Evolutionary conservation across 2,888 invertebrate species (phyloP).

Genomic region (Tipula helvola): DNA sequence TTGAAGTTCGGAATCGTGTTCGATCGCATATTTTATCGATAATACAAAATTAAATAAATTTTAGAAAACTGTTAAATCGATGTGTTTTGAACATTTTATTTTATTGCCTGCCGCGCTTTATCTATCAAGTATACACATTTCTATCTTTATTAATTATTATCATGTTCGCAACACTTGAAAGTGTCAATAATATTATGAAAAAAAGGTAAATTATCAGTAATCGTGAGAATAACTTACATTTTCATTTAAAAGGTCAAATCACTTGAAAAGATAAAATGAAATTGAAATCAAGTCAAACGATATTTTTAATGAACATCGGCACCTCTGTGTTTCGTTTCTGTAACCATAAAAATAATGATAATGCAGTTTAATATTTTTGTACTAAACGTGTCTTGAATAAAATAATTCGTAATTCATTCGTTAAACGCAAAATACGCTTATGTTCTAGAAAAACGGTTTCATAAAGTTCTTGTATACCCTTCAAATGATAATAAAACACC

Average conservation of each 20-base stretch:
- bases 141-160: neutral
- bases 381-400: too few species aligned
- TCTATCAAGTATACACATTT: neutral
- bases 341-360: neutral
- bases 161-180: neutral
- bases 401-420: too few species aligned
- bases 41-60: neutral
- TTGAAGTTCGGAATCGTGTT: neutral
- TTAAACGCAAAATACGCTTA: too few species aligned
- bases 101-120: neutral
- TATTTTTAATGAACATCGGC: neutral
- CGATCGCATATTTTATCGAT: neutral
- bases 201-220: neutral
- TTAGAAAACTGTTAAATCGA: neutral
- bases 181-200: neutral
- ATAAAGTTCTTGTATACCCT: too few species aligned
- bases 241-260: neutral
- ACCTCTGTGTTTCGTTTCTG: neutral
- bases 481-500: too few species aligned
- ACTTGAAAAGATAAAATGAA: neutral
- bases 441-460: too few species aligned
- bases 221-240: neutral
- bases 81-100: neutral
- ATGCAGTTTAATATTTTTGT: too few species aligned
- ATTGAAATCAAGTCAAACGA: neutral